These are phyloP conservation scores for Drosophila asahinai DNA, from an alignment of 1,140 invertebrate species.

Conservation along the genomic window DNA sequence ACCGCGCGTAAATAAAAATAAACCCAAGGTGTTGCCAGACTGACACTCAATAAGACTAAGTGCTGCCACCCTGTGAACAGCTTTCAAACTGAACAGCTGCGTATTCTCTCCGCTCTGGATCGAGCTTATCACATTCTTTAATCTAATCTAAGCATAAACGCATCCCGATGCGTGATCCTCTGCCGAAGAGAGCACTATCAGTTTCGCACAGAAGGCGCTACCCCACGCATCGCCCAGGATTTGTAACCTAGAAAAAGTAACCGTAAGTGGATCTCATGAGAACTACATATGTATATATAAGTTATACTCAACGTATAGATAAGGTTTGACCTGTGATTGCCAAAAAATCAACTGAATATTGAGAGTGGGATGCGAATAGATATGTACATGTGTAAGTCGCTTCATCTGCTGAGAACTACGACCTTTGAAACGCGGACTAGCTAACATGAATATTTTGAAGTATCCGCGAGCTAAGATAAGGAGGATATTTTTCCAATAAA, in stretches of 20 bases:
- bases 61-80: slow-evolving; percentile 10
- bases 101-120: not conserved
- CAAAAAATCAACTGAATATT: not conserved
- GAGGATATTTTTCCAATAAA: not conserved
- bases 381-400: not conserved
- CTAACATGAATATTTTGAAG: slow-evolving; percentile 11
- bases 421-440: slow-evolving; percentile 56
- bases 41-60: not conserved
- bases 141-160: slow-evolving; percentile 64
- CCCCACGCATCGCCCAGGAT: slow-evolving; percentile 16
- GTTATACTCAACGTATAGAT: not conserved
- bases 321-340: not conserved
- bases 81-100: slow-evolving; percentile 14
- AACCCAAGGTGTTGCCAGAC: slow-evolving; percentile 33
- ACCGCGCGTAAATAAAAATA: slow-evolving; percentile 47
- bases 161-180: slow-evolving; percentile 2
- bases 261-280: slow-evolving; percentile 5
- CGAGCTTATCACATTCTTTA: slow-evolving; percentile 50
- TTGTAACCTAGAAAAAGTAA: slow-evolving; percentile 5
- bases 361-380: not conserved
- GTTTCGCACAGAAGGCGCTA: slow-evolving; percentile 50
- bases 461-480: slow-evolving; percentile 19
- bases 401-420: slow-evolving; percentile 13
- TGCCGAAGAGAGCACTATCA: not conserved
- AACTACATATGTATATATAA: not conserved